Base-by-base conservation (phyloP, 2,113 vertebrate genomes). In the Bungarus multicinctus region DNA sequence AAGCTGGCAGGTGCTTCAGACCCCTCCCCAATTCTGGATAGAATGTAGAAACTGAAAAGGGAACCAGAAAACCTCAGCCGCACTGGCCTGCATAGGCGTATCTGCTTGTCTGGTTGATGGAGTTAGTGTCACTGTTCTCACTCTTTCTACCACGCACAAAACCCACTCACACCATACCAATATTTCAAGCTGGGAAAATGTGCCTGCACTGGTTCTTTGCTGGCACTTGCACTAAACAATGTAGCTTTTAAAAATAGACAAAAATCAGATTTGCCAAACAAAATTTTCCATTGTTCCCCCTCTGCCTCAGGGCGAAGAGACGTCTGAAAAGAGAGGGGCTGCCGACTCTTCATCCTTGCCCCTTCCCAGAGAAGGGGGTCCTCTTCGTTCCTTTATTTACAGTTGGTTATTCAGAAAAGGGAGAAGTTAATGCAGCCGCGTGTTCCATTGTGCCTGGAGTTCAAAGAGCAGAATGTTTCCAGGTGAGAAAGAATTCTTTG, bases 41-140 rank as follows among this genome's bases (percentile, higher is more conserved):
- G 43, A 39, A 5, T 14, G 5, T 27, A 18, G 50, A 53, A 10
- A 7, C 69, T 14, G 30, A 57, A 47, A 85, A 52, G 52, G 22
- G 30, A 55, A 30, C 1, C 30, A 3, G 55, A 39, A 20, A 39
- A 7, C 27, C 8, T 50, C 50, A 16, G 16, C 45, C 85, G 34
- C 16, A 4, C 30, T 25, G n/a, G n/a, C 50, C 11, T 69, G 34
- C 27, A 64, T 39, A 45, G 60, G 86, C 58, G 1, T 16, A 34
- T 88, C 81, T 74, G 5, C 23, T 22, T 87, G 85, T 54, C 3
- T 34, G 53, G 5, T 2, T 0, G 87, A 86, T 39, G 0, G 25
- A 0, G 1, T 0, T 2, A 87, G 43, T 69, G 10, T 4, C 0
- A 0, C 92, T 3, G 30, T 85, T 53, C 27, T 0, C 0, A 0